Evolutionary conservation across 1,140 invertebrate genomes (phyloP), one percentile per base, ranked within the genome.

Genomic region (Drosophila nigromelanica): DNA sequence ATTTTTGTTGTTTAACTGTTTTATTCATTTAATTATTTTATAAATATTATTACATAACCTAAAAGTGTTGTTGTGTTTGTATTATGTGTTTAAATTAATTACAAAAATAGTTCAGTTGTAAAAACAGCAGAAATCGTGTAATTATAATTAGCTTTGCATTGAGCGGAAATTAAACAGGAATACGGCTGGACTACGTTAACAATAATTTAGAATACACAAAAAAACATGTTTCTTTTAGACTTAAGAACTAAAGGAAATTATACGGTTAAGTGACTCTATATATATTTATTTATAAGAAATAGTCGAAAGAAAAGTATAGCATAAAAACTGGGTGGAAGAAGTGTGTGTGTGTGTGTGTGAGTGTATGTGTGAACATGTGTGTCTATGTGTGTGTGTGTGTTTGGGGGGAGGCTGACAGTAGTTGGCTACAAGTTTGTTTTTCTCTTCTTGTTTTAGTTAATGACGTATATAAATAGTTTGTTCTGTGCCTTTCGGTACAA

Each of bases 21-120:
- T 86, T 86, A 78, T 87, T 78, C 50, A 75, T 87, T 87, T 80
- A 89, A 89, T 89, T 89, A 89, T 80, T 89, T 86, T 89, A 89
- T 89, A 89, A 89, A 89, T 89, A 89, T 89, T 87, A 87, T 89
- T 83, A 89, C 73, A 83, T 89, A 89, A 83, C 83, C 83, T 89
- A 89, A 42, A 80, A 74, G 66, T 82, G 76, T 87, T 78, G 33
- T 78, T 69, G 64, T 78, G n/a, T 76, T 67, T 54, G 30, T 50
- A 12, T 56, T 62, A 30, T 76, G 68, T 71, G 30, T 76, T 15
- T 87, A 89, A 87, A 89, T 83, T 89, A 89, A 89, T 89, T 89
- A 89, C 83, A 89, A 89, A 89, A 89, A 89, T 89, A 89, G 76
- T 89, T 87, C 73, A 75, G 70, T 89, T 89, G 73, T 83, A 77